Evolutionary conservation across 1,140 invertebrate species (phyloP).

Genomic region (Sminthurides bifidus): DNA sequence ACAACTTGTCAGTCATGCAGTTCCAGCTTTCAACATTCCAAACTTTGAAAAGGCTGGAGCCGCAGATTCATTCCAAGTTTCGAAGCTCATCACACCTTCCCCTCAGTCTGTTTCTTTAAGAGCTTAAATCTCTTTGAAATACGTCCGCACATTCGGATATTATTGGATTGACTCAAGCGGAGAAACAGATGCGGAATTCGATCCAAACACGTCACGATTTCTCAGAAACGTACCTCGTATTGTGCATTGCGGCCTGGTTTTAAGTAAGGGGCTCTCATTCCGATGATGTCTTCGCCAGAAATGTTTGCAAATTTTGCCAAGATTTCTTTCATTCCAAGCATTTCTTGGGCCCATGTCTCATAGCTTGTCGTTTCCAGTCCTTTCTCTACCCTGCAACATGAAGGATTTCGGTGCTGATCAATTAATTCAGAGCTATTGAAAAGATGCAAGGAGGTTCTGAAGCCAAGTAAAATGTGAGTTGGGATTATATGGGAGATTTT

Average conservation of each 20-base stretch:
- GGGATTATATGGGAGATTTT: not conserved
- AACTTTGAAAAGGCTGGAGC: too few relatives aligned
- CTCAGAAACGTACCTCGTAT: constrained; percentile 54
- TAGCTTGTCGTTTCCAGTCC: constrained; percentile 75
- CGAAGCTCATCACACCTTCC: too few relatives aligned
- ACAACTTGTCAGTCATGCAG: too few relatives aligned
- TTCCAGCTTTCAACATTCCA: too few relatives aligned
- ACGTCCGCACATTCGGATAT: too few relatives aligned
- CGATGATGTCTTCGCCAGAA: constrained; percentile 65
- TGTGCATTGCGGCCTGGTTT: constrained; percentile 83
- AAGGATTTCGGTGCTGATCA: not conserved
- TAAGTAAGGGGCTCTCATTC: constrained; percentile 77
- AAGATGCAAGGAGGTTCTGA: too few relatives aligned
- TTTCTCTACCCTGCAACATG: constrained; percentile 48
- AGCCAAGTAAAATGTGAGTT: not conserved
- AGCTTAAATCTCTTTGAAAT: too few relatives aligned
- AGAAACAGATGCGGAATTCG: too few relatives aligned
- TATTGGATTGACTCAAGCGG: too few relatives aligned
- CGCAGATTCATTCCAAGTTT: too few relatives aligned
- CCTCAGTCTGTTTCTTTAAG: too few relatives aligned
- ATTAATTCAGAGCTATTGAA: too few relatives aligned
- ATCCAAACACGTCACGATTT: not conserved
- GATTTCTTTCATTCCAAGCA: constrained; percentile 85
- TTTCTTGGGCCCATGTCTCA: constrained; percentile 83
- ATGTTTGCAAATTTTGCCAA: constrained; percentile 69